Conservation (phyloP, 2,113 vertebrate species). For the Motacilla alba region DNA sequence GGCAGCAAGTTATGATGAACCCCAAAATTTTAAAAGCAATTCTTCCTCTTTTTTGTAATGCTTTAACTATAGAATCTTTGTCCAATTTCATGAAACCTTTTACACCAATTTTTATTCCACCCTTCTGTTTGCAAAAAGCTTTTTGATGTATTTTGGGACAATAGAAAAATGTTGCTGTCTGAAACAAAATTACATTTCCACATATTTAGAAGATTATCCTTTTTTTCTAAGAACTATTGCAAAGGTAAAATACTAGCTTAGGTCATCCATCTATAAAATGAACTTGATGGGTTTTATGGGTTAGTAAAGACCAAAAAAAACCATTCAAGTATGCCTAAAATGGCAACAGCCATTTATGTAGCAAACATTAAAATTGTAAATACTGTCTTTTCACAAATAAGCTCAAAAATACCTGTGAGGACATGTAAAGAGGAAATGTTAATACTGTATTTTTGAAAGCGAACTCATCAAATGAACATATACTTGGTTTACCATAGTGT, state of each 20-base stretch:
- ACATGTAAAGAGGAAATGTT: background rate
- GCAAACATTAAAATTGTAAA: background rate
- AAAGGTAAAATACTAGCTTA: background rate
- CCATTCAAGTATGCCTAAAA: background rate
- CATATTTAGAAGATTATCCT: background rate
- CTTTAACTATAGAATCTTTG: background rate
- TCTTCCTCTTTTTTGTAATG: background rate
- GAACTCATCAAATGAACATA: background rate
- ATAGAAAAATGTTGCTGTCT: background rate
- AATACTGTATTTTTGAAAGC: background rate
- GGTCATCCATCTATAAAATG: background rate
- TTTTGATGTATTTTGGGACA: background rate
- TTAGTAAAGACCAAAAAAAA: background rate
- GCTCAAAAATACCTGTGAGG: background rate
- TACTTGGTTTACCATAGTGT: background rate
- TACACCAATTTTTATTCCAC: background rate
- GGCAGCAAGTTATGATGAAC: background rate
- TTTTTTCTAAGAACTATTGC: background rate
- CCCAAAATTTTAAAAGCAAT: background rate
- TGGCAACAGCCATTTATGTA: background rate
- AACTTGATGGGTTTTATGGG: background rate
- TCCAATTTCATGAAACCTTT: background rate
- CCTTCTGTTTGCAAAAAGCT: background rate
- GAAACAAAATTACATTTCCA: background rate
- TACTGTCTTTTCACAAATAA: background rate